Evolutionary conservation across 2,888 invertebrate genomes (phyloP).

Genomic region (Oscheius onirici): DNA sequence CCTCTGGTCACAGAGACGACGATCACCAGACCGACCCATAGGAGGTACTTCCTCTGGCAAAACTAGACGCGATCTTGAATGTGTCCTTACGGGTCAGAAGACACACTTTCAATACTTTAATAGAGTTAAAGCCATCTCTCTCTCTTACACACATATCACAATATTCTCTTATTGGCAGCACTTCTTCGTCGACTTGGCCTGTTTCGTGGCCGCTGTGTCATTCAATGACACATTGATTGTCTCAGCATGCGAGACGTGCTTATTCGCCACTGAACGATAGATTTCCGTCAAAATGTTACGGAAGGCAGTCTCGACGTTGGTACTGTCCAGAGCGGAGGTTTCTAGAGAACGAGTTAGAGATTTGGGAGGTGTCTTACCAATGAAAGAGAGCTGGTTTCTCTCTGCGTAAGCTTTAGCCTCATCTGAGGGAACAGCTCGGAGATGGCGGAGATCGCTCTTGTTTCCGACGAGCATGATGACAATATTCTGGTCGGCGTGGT

Average conservation of each 20-base stretch:
- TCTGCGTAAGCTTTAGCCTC: constrained; percentile 23
- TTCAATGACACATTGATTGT: not conserved
- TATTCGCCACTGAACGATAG: constrained; percentile 20
- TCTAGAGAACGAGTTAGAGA: not conserved
- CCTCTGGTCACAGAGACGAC: not conserved
- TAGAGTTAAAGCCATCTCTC: no score
- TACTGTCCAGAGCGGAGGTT: constrained; percentile 28
- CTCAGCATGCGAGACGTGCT: constrained; percentile 19
- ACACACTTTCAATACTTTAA: no score
- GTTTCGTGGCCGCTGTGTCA: not conserved
- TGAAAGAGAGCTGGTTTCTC: constrained; percentile 24
- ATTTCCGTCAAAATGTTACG: constrained; percentile 24
- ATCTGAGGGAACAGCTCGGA: constrained; percentile 25
- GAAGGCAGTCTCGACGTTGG: constrained; percentile 27
- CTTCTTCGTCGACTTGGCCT: constrained; percentile 14
- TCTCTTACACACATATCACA: no score
- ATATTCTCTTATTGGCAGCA: constrained; percentile 11
- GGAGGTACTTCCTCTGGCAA: no score
- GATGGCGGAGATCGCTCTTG: constrained; percentile 18
- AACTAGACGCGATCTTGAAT: no score
- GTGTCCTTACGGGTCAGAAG: no score
- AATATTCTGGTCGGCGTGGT: constrained; percentile 26
- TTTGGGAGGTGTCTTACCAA: not conserved
- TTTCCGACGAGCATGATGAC: constrained; percentile 23
- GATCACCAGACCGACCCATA: no score